Percentiles rank a stretch among this genome's conserved stretches.
These are phyloP conservation scores for Pseudomyrmex cubaensis DNA, from an alignment of 1,140 invertebrate genomes.

Conservation along the genomic window DNA sequence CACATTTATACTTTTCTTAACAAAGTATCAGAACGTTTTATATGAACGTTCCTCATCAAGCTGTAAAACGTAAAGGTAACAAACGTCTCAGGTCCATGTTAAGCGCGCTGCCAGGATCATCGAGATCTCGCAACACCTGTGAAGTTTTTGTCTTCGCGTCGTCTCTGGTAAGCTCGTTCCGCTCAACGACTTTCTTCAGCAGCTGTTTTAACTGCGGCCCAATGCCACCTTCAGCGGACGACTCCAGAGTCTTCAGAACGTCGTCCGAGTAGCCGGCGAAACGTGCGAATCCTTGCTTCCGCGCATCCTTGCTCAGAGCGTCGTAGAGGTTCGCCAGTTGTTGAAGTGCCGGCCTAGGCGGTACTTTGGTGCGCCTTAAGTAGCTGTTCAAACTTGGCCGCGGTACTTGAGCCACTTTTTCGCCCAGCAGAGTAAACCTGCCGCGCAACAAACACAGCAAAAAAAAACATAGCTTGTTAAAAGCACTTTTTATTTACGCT, in stretches of 20 bases:
- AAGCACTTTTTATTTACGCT: neutral
- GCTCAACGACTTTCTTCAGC: constrained; percentile 75
- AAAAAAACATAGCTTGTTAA: constrained; percentile 47
- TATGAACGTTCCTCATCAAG: neutral
- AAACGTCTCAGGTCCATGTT: constrained; percentile 77
- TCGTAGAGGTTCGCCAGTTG: constrained; percentile 80
- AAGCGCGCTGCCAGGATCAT: constrained; percentile 75
- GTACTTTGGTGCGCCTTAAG: constrained; percentile 75
- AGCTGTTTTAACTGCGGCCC: constrained; percentile 77
- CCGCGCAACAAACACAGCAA: neutral
- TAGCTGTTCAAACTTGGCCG: constrained; percentile 79
- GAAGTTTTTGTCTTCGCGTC: constrained; percentile 75
- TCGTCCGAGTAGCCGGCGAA: constrained; percentile 80
- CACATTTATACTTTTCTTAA: neutral
- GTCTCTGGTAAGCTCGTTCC: constrained; percentile 79
- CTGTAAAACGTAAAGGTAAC: constrained; percentile 76
- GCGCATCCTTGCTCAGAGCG: constrained; percentile 80
- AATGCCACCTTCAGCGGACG: constrained; percentile 77
- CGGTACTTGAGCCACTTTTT: constrained; percentile 80
- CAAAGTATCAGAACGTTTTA: neutral
- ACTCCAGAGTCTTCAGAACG: constrained; percentile 74
- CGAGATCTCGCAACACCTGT: constrained; percentile 70
- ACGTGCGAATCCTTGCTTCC: constrained; percentile 80
- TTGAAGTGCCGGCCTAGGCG: constrained; percentile 73
- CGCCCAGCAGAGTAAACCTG: constrained; percentile 80